Percentiles rank a stretch among this genome's conserved stretches.
phyloP scores from a whole-genome alignment of 2,888 invertebrate species.

The Caenorhabditis japonica region DNA sequence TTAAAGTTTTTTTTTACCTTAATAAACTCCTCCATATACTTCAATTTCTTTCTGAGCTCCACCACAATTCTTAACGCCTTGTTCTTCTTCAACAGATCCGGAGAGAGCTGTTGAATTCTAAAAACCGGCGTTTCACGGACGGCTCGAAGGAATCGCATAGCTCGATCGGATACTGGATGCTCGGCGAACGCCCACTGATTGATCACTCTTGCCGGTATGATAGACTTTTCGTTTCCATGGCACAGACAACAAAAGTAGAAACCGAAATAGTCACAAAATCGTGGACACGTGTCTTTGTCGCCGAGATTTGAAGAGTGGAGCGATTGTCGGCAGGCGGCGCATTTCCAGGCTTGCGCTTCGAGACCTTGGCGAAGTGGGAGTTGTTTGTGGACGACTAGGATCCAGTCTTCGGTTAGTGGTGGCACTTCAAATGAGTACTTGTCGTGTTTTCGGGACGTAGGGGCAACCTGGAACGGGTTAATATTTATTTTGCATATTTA shows the following conservation, averaged over 20 bases:
- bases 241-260: conserved; percentile 90
- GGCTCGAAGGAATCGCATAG: conserved; percentile 79
- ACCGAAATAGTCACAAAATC: conserved; percentile 87
- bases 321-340: conserved; percentile 44
- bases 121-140: conserved; percentile 50
- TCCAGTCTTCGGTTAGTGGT: conserved; percentile 42
- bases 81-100: conserved; percentile 47
- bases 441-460: conserved; percentile 44
- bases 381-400: conserved; percentile 33
- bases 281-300: conserved; percentile 31
- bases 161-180: conserved; percentile 88
- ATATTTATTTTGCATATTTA: no score
- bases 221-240: conserved; percentile 85
- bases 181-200: conserved; percentile 81
- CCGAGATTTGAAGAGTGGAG: conserved; percentile 18
- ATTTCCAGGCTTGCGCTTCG: conserved; percentile 48
- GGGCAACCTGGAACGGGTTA: conserved; percentile 37
- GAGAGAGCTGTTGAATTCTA: conserved; percentile 24
- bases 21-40: conserved; percentile 81
- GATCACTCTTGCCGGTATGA: conserved; percentile 81
- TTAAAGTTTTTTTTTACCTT: conserved; percentile 22
- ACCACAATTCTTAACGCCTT: conserved; percentile 48
- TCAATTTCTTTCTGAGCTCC: conserved; percentile 83
- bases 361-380: conserved; percentile 35
- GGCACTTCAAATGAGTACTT: conserved; percentile 48